Base-by-base conservation (phyloP, 2,113 vertebrate species). In the Galemys pyrenaicus region DNA sequence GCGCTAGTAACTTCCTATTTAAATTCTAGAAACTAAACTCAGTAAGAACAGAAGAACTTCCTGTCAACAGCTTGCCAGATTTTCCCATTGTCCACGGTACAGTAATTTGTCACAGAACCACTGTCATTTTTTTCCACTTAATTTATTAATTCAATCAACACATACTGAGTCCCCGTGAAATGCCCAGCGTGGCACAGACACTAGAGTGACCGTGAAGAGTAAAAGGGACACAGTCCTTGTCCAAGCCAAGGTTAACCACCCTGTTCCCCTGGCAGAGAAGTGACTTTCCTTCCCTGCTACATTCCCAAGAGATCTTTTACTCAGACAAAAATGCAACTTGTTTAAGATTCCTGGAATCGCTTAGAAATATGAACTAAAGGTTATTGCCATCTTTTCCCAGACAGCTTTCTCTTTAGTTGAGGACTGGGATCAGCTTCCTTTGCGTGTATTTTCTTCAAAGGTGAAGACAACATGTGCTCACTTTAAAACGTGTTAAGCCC, bases 351-450 rank as follows among this genome's bases (percentile, higher is more conserved):
- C 75, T 71, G 32, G 82, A 92, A 75, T 92, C 35, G 89, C 37
- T 95, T 90, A 79, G 67, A 94, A 94, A 96, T 56, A 75, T 28
- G 56, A 97, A 91, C 73, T 78, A 54, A 92, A 89, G 85, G 56
- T 65, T 87, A 77, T 64, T 95, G 39, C 56, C 41, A 41, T 92
- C 73, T 96, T 79, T 92, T 83, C 79, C 81, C 78, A 70, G 51
- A 70, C 7, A 44, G 60, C 32, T 85, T 90, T 94, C 90, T 88
- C n/a, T 91, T 92, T 87, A 41, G 44, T 39, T 13, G 54, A 94
- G 58, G 65, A 79, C 37, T 20, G 54, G 10, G 28, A 60, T 51
- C 67, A 83, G 62, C 17, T 92, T 75, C 56, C 85, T 93, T 51
- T 74, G 62, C 19, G n/a, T 94, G 9, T 22, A 2, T 64, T 87